Conservation (phyloP, 2,888 invertebrate species). For the Eristalis tenax region DNA sequence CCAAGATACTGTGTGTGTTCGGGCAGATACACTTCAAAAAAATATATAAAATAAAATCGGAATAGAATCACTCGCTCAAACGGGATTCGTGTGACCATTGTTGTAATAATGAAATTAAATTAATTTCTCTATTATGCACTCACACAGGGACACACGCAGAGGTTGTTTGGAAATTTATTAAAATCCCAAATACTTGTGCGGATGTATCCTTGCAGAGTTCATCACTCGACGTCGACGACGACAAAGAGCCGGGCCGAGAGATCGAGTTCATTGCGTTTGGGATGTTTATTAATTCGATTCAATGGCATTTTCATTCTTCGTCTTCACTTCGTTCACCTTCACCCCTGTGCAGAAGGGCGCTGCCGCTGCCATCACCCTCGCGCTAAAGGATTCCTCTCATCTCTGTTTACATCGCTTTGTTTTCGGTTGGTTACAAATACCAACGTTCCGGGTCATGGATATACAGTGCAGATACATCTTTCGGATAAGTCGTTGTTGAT, state of each 20-base stretch:
- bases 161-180: conserved; percentile 63
- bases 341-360: conserved; percentile 22
- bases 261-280: conserved; percentile 62
- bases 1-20: conserved; percentile 37
- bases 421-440: conserved; percentile 71
- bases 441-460: conserved; percentile 52
- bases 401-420: conserved; percentile 68
- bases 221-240: background rate
- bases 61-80: conserved; percentile 18
- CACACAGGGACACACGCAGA: conserved; percentile 22
- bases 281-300: conserved; percentile 69
- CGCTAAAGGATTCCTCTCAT: conserved; percentile 1
- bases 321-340: conserved; percentile 15
- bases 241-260: conserved; percentile 24
- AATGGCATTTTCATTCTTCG: conserved; percentile 50
- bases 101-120: conserved; percentile 75
- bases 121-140: conserved; percentile 70
- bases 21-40: conserved; percentile 35
- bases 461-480: conserved; percentile 52
- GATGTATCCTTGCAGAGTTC: conserved; percentile 22
- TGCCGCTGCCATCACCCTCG: background rate
- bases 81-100: conserved; percentile 71
- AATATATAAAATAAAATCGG: conserved; percentile 3
- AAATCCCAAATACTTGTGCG: conserved; percentile 44
- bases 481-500: conserved; percentile 53